Base-by-base conservation (phyloP, 2,888 invertebrate species). In the Catocala sponsa region DNA sequence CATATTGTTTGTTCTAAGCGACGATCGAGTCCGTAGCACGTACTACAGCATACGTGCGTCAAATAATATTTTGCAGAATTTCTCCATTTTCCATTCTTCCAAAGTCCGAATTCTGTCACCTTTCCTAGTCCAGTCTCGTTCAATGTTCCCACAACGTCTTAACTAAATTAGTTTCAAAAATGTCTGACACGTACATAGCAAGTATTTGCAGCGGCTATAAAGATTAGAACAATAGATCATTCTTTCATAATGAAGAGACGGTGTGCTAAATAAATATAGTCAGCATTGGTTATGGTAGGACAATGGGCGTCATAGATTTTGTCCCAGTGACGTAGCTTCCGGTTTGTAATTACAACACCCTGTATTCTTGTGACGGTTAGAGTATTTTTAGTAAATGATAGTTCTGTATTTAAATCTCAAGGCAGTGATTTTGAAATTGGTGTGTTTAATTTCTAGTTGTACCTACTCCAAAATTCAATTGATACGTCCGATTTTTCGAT, bases 71-170 rank as follows among this genome's bases (percentile, higher is more conserved):
- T 38, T 38, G 35, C 35, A 43, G 5, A 43, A 43, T 12, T 43
- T 43, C n/a, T 11, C 43, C n/a, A 43, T 43, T 43, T 43, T 43
- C 43, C 12, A 43, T n/a, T n/a, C 43, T 12, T 43, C 10, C 35
- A 38, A 7, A 38, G 35, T 38, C 35, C 35, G 4, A 9, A 38
- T 38, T 38, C 7, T 38, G 35, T 9, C 9, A 42, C n/a, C 43
- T 25, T 64, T 59, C 38, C 11, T n/a, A 70, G 48, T 65, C 70
- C 1, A n/a, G 76, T 76, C 72, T 77, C 72, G 72, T 77, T 6
- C 63, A 42, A 43, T 60, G 63, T 78, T 78, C 78, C 65, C 78
- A 78, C 70, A 61, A 25, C 50, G 55, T 41, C 33, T 47, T 47
- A 5, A 15, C 54, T 35, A 65, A 70, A 70, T 75, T 62, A 66